Base-by-base conservation (phyloP, 2,888 invertebrate genomes). In the Brachypalpus laphriformis region DNA sequence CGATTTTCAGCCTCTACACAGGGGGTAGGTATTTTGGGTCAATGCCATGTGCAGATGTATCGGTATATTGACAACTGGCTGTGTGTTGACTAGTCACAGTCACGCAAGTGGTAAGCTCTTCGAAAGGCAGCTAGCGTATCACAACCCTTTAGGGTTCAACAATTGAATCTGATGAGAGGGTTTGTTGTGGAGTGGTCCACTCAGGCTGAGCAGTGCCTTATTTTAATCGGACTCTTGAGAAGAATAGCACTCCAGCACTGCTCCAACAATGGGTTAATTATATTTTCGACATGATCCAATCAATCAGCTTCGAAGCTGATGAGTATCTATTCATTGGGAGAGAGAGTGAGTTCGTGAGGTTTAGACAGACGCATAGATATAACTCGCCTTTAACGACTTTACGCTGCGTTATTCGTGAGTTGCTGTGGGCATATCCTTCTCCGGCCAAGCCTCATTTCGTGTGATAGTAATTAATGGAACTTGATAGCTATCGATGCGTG, bases 401-500 rank as follows among this genome's bases (percentile, higher is more conserved):
- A 59, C 51, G 54, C 61, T 70, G 31, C 9, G 49, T 31, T 54
- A 31, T 51, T 42, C 20, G 42, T 25, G 42, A 18, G 20, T 54
- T 37, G 49, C 47, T 71, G 70, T 9, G 34, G 34, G 51, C 76
- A 71, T 54, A 65, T 65, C 76, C 71, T 71, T 20, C 18, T 56
- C 22, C 28, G 80, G 75, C 16, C 68, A 56, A 68, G 28, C 61
- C 63, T 56, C 51, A 18, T 25, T 72, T 51, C 57, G 25, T 68
- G 71, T 71, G 77, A 72, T 72, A 82, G 77, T 72, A 72, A 82
- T 82, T 77, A 82, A 82, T 82, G 77, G 59, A 77, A 77, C 71
- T 59, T 65, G 65, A 77, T 59, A 61, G 47, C 59, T 59, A 59
- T 59, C 77, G 77, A 82, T 72, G 82, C 77, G 82, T 82, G 77